phyloP scores from a whole-genome alignment of 2,797 vertebrate genomes.

The Alcedo quadribrachys region DNA sequence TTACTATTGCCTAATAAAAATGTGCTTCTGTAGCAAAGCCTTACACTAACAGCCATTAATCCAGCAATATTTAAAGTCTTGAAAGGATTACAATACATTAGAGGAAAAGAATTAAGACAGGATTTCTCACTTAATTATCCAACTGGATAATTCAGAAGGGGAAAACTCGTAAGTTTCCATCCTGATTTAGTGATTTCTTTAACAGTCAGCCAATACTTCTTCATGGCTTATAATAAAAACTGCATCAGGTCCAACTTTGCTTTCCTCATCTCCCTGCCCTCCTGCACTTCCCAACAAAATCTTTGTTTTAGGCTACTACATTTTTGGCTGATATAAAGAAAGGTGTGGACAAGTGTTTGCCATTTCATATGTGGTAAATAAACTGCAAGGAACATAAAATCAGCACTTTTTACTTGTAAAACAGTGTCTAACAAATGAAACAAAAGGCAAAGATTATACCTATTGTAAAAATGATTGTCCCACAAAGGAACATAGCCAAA shows the following conservation, averaged over 20 bases:
- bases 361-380: neutral
- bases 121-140: conserved; percentile 31
- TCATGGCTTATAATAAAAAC: neutral
- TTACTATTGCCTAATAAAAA: neutral
- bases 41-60: conserved; percentile 6
- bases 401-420: neutral
- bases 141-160: neutral
- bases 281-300: neutral
- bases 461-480: neutral
- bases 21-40: neutral
- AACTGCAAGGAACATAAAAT: neutral
- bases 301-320: neutral
- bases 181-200: neutral
- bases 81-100: neutral
- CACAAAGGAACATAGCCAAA: neutral
- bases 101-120: conserved; percentile 26
- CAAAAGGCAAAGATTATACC: neutral
- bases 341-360: neutral
- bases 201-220: neutral
- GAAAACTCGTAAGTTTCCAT: neutral
- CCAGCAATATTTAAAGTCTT: conserved; percentile 5
- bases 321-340: neutral
- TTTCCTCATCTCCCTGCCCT: neutral
- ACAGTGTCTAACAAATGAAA: neutral
- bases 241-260: neutral